Base-by-base conservation (phyloP, 2,888 invertebrate genomes). In the Axea sp. region DNA sequence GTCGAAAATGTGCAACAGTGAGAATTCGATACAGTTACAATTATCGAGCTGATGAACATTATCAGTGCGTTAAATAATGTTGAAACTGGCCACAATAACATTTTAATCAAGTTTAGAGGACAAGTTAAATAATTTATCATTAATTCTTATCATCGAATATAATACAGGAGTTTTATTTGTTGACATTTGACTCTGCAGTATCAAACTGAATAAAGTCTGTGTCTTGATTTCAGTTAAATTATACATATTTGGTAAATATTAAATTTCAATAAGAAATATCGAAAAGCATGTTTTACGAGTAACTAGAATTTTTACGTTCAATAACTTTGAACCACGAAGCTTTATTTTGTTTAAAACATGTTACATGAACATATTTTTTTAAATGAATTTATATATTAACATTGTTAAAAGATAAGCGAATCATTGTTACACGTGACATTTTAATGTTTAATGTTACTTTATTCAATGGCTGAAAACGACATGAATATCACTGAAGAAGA, bases 401-500 rank as follows among this genome's bases (percentile, higher is more conserved):
- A 19, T 3, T 19, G 2, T 19, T 19, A 19, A 19, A 19, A 49
- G 19, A 33, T 11, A 1, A 19, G 2, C 2, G 5, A 17, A 30
- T 2, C 6, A 17, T 7, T 22, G 1, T 24, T n/a, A n/a, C 8
- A 24, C n/a, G 24, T 24, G 1, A 24, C 6, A 6, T 7, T 7
- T 1, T 24, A 26, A 0, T 14, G 0, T 15, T 6, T 8, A 49
- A 49, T 62, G 41, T 22, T 22, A 7, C 3, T 9, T n/a, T 53
- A 51, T 31, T 6, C 41, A 9, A 12, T 17, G 5, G 37, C 11
- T 7, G 37, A 30, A 17, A 9, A 14, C 12, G 47, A 71, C 1
- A 62, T 47, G 78, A 81, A 76, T 62, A 81, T 80, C 74, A 73
- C 77, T 17, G 84, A 84, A 17, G 83, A 87, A 19, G 83, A 84